phyloP scores from a whole-genome alignment of 2,113 vertebrate genomes.

The Leuciscus idus region DNA sequence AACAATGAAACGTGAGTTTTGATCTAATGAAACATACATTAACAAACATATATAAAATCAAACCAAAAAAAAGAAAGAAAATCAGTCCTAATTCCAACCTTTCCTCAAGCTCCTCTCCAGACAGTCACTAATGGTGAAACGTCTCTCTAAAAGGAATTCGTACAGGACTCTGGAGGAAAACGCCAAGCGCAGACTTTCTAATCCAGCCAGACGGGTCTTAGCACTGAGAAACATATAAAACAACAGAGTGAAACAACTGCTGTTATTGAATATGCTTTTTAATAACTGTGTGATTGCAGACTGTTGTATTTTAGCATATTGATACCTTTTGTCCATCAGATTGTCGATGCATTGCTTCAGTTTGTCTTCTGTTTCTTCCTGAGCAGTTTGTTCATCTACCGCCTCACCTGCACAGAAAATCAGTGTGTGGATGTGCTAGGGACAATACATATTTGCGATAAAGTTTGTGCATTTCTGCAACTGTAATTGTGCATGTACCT shows the following conservation, averaged over 20 bases:
- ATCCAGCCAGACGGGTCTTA: slow-evolving; percentile 83
- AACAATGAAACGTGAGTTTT: too few relatives aligned
- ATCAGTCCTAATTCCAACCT: slow-evolving; percentile 71
- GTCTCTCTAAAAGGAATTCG: slow-evolving; percentile 86
- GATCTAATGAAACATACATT: too few relatives aligned
- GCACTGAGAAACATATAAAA: slow-evolving; percentile 69
- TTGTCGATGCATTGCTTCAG: slow-evolving; percentile 90
- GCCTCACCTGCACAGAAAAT: slow-evolving; percentile 71
- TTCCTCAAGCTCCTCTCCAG: slow-evolving; percentile 93
- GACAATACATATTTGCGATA: background rate
- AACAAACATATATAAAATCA: background rate
- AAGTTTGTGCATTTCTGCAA: background rate
- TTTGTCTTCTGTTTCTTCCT: slow-evolving; percentile 89
- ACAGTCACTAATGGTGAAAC: slow-evolving; percentile 85
- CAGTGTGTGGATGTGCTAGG: background rate
- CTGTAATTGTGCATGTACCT: slow-evolving; percentile 66
- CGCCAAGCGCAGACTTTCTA: slow-evolving; percentile 83
- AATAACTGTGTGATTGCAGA: background rate
- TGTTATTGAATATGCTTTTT: background rate
- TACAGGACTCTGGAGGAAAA: slow-evolving; percentile 84
- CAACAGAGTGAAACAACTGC: background rate
- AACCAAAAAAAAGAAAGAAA: background rate
- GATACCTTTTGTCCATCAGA: slow-evolving; percentile 90
- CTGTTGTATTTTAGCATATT: background rate
- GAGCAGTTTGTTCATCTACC: slow-evolving; percentile 82